Base-by-base conservation (phyloP, 2,113 vertebrate species). In the Lagopus muta region DNA sequence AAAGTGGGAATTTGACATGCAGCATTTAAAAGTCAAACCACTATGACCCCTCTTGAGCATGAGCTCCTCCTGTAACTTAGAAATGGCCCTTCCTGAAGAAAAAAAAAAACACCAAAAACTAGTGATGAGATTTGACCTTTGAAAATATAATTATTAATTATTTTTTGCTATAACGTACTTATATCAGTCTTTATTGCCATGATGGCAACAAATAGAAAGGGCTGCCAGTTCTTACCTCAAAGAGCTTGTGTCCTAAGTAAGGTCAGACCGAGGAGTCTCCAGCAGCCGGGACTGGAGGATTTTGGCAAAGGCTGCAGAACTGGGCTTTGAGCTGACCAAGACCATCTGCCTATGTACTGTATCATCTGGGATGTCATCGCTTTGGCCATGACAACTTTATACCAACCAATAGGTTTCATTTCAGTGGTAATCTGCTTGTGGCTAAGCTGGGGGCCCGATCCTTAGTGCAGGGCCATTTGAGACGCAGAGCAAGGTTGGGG, bases 1-100 rank as follows among this genome's bases (percentile, higher is more conserved):
- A 45, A 85, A 71, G 60, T 3, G 0, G 57, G 47, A 48, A 86
- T 76, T 83, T 45, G 78, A 71, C 61, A 64, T 4, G 27, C 6
- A 67, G 38, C 55, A 60, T 85, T 92, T 92, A 77, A 85, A 88
- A 95, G 52, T 32, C 82, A 88, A 82, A 82, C 42, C 45, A 54
- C 28, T 74, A 40, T 89, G 75, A 80, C 43, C 72, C 50, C 18
- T 87, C 80, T 45, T 75, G 47, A 89, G 30, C 38, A 5, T 73
- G 30, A 90, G 64, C 21, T 70, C 52, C 21, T 70, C 52, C 66
- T 67, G 18, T 30, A 67, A n/a, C 45, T 83, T 74, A 83, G 54
- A 88, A 94, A 84, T 1, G 2, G 6, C 47, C 20, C 20, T 48
- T 77, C 69, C 19, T 17, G 36, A 40, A 78, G 62, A 88, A 74